Base-by-base conservation (phyloP, 1,140 invertebrate species). In the Odontomachus brunneus region DNA sequence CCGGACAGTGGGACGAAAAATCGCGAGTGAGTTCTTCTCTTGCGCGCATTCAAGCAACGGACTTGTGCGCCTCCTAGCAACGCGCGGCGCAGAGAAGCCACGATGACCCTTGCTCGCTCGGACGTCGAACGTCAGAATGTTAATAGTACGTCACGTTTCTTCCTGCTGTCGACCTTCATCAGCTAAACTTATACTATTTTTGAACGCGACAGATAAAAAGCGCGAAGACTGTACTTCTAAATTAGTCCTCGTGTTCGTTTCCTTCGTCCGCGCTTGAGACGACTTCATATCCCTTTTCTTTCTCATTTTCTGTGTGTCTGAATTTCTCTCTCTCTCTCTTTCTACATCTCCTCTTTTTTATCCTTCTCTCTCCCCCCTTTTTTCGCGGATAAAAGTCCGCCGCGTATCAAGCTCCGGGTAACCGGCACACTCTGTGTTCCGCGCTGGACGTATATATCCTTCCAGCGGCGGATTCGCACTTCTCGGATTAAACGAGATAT, bases 1-100 rank as follows among this genome's bases (percentile, higher is more conserved):
- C 74, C 48, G 51, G 59, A 72, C 83, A 91, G 73, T 91, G 84
- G 86, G 88, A 89, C 87, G 85, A 92, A 93, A 93, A 92, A 89
- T 91, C 63, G 83, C 84, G 75, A 75, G 53, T 74, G 85, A 83
- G 51, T 72, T 89, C 84, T 81, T 71, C 29, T 73, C 74, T 24
- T 17, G 24, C 15, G 22, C 33, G 38, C 48, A 15, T 51, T 74
- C 24, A 7, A 38, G 38, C 15, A 26, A 38, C 15, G 38, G 51
- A 85, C 76, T 85, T 84, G 84, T 63, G 65, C 29, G 15, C 22
- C 44, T 69, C 22, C 44, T 69, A 1, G 1, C 29, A 26, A 87
- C n/a, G 24, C 49, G 19, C 11, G 29, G 24, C 24, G n/a, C 29
- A 66, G 19, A 2, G 66, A 29, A 12, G 38, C 48, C 5, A 12